These are phyloP conservation scores for Carlito syrichta DNA, from an alignment of 2,113 vertebrate species.

Conservation along the genomic window DNA sequence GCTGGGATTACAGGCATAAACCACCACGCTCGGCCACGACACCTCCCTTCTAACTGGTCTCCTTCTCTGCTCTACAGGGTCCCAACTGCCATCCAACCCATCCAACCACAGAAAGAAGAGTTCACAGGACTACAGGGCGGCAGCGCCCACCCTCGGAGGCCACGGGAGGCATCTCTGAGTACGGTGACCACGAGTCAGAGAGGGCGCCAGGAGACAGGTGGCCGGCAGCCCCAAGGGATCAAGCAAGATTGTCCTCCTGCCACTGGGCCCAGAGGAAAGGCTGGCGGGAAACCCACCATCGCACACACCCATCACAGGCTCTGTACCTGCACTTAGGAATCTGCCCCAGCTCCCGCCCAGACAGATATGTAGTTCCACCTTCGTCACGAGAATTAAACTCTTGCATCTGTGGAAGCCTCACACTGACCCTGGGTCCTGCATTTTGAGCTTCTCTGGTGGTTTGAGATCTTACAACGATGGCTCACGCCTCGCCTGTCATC, in stretches of 20 bases:
- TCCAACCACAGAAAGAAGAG: no score
- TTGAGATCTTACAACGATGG: no score
- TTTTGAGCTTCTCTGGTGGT: no score
- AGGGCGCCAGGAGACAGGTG: fast-evolving
- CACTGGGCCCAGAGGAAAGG: fast-evolving
- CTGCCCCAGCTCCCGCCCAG: no score
- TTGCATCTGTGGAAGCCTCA: no score
- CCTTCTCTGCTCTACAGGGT: background rate
- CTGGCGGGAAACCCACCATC: fast-evolving
- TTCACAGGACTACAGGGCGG: background rate
- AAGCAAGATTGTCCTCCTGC: background rate
- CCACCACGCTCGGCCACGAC: no score
- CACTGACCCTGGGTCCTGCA: no score
- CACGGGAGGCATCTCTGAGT: fast-evolving
- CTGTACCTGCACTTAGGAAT: no score
- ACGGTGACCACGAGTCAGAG: fast-evolving
- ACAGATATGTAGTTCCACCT: no score
- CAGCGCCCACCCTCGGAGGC: fast-evolving
- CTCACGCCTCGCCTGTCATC: no score
- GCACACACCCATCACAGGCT: background rate
- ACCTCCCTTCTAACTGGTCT: background rate
- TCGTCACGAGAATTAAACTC: no score
- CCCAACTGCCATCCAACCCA: fast-evolving
- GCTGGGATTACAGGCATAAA: no score
- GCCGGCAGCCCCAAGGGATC: background rate